phyloP scores from a whole-genome alignment of 2,888 invertebrate species.

The Hofmannophila pseudospretella region DNA sequence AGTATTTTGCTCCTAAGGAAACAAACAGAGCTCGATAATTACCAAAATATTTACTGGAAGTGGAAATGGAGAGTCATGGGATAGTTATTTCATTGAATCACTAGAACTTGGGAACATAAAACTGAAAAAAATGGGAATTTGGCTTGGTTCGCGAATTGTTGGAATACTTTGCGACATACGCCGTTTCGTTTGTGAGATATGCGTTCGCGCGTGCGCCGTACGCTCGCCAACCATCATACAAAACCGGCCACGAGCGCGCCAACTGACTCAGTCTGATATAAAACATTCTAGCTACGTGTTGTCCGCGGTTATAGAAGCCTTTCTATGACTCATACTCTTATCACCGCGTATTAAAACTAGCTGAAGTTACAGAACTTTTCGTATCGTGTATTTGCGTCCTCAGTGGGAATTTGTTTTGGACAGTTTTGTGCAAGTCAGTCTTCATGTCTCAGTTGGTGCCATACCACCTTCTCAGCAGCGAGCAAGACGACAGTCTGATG shows the following conservation, averaged over 20 bases:
- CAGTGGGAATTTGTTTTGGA: constrained; percentile 50
- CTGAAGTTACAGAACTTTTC: constrained; percentile 43
- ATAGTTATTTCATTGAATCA: constrained; percentile 65
- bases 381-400: constrained; percentile 30
- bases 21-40: not conserved
- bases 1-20: not conserved
- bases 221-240: constrained; percentile 54
- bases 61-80: constrained; percentile 33
- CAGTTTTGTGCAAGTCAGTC: constrained; percentile 53
- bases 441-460: constrained; percentile 83
- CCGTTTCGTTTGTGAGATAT: constrained; percentile 32
- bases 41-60: not conserved
- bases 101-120: constrained; percentile 33
- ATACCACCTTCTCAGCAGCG: constrained; percentile 64
- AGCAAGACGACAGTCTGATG: constrained; percentile 76
- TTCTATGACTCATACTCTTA: constrained; percentile 67
- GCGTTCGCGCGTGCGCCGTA: constrained; percentile 64
- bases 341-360: constrained; percentile 55
- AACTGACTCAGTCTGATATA: constrained; percentile 73
- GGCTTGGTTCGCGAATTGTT: constrained; percentile 61
- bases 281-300: constrained; percentile 67
- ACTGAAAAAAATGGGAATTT: constrained; percentile 42
- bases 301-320: constrained; percentile 43
- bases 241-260: constrained; percentile 64
- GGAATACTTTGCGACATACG: constrained; percentile 48